phyloP scores from a whole-genome alignment of 1,140 invertebrate genomes.

The Cyclina sinensis region DNA sequence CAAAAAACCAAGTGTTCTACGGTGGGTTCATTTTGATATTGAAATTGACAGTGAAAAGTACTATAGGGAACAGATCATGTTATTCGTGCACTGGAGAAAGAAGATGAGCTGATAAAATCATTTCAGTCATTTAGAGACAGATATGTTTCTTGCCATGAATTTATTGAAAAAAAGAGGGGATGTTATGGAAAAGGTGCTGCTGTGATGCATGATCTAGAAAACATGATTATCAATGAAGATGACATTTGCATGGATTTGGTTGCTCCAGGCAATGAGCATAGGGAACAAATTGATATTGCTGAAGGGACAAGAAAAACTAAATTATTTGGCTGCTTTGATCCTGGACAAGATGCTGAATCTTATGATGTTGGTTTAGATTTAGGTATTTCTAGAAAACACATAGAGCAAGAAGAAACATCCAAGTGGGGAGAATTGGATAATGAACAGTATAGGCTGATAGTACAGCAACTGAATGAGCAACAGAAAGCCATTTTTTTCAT shows the following conservation, averaged over 20 bases:
- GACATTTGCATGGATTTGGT: constrained; percentile 42
- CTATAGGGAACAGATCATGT: constrained; percentile 63
- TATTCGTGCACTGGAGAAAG: constrained; percentile 55
- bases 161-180: no score
- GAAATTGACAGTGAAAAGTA: constrained; percentile 58
- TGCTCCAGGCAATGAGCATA: constrained; percentile 35
- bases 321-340: no score
- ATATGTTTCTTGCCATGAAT: no score
- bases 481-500: constrained; percentile 42
- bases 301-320: background rate
- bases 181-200: constrained; percentile 14
- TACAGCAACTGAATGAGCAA: constrained; percentile 44
- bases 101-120: constrained; percentile 44
- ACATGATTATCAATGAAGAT: constrained; percentile 23
- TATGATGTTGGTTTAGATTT: constrained; percentile 44
- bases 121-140: constrained; percentile 11
- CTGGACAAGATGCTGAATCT: background rate
- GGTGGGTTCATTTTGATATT: constrained; percentile 53
- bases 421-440: constrained; percentile 20
- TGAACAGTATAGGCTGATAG: constrained; percentile 47
- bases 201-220: constrained; percentile 33
- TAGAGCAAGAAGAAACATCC: constrained; percentile 26
- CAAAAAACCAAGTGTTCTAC: constrained; percentile 36
- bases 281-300: constrained; percentile 4
- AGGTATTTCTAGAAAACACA: constrained; percentile 13